Base-by-base conservation (phyloP, 2,113 vertebrate genomes). In the Gymnogyps californianus region DNA sequence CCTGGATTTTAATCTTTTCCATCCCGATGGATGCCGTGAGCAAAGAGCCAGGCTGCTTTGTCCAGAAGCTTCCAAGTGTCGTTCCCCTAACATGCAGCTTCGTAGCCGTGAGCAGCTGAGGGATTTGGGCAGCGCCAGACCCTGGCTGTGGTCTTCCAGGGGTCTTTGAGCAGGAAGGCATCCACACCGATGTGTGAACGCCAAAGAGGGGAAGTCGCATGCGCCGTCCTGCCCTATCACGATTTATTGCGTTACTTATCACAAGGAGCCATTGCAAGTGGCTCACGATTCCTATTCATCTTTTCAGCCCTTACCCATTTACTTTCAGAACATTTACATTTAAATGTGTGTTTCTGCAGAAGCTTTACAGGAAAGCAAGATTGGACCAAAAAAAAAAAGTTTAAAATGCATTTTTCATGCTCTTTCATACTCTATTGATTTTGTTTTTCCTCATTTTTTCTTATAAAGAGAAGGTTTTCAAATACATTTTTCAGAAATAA, bases 401-500 rank as follows among this genome's bases (percentile, higher is more conserved):
- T 97, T 96, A 96, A 96, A 98, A 98, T 98, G 93, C 97, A 98
- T 98, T 98, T 98, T 98, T 98, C 98, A 97, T 98, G 96, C 97
- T 94, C 96, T 97, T 98, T 97, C 96, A 95, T 96, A 97, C 94
- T 97, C 94, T 98, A 98, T 98, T 96, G 98, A 98, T 98, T 98
- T 98, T 97, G 64, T 82, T 95, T 93, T 96, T 90, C 96, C 96
- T 96, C 84, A 4, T 98, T 98, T 98, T 98, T 97, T 97, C 97
- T 96, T 97, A 90, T 96, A 96, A 98, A 97, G 97, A 97, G 96
- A 97, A 94, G 80, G 72, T 21, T 97, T 95, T 95, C 93, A 96
- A 96, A 97, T 97, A 95, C 79, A 87, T 76, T 94, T 97, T 96
- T 93, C 85, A 82, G 74, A 85, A 90, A 70, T 80, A 94, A 95